Evolutionary conservation across 1,140 invertebrate genomes (phyloP).

Genomic region (Arion vulgaris): DNA sequence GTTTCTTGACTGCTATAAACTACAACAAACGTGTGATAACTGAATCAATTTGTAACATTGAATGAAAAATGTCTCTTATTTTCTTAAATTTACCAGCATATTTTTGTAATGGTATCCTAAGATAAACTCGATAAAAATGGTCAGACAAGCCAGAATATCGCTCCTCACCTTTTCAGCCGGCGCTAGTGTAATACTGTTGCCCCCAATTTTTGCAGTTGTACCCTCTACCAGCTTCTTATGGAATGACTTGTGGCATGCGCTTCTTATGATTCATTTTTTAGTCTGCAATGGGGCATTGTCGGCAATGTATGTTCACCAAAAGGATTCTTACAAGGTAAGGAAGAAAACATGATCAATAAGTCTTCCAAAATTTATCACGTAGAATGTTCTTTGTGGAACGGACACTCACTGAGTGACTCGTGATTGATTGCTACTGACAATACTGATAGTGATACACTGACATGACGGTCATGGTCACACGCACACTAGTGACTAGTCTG

Average conservation of each 20-base stretch:
- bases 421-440: no score
- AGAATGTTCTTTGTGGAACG: no score
- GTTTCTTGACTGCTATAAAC: not conserved
- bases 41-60: no score
- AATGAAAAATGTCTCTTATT: no score
- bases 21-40: not conserved
- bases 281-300: slow-evolving; percentile 27
- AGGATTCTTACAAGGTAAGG: slow-evolving; percentile 35
- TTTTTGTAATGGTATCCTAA: not conserved
- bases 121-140: not conserved
- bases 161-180: slow-evolving; percentile 11
- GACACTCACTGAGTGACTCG: no score
- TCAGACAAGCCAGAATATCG: slow-evolving; percentile 29
- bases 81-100: no score
- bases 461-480: no score
- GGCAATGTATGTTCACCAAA: slow-evolving; percentile 35
- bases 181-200: slow-evolving; percentile 6
- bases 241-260: slow-evolving; percentile 31
- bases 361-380: no score
- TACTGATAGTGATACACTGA: no score
- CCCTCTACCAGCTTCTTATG: slow-evolving; percentile 23
- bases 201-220: not conserved
- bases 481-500: no score
- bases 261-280: slow-evolving; percentile 36
- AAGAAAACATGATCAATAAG: no score